A percentile compares a stretch with the other conserved stretches of the same genome.
phyloP scores from a whole-genome alignment of 1,140 invertebrate species.

The Neodiprion virginianus region DNA sequence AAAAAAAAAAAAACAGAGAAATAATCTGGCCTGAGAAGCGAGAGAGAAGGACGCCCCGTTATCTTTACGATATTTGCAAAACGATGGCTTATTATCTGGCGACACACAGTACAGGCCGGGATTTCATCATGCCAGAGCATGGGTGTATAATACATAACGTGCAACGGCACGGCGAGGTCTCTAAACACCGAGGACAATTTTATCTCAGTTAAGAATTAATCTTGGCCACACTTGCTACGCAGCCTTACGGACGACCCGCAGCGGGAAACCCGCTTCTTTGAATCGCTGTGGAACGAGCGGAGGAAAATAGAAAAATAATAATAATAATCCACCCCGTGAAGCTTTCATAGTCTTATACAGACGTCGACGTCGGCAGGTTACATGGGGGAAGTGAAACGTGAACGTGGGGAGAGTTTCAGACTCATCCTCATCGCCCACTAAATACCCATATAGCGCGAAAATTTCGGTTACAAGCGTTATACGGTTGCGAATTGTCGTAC shows the following conservation, averaged over 20 bases:
- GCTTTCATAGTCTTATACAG: too few species aligned
- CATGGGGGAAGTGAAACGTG: too few species aligned
- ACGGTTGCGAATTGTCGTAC: too few species aligned
- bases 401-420: too few species aligned
- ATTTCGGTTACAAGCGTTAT: too few species aligned
- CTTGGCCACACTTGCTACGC: not conserved
- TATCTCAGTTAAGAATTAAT: not conserved
- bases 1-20: too few species aligned
- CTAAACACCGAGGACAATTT: not conserved
- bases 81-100: not conserved
- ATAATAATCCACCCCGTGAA: not conserved
- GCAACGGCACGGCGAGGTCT: too few species aligned
- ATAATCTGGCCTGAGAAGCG: too few species aligned
- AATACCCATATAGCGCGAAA: too few species aligned
- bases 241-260: not conserved
- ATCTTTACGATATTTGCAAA: slow-evolving; percentile 6
- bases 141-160: not conserved
- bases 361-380: too few species aligned
- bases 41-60: not conserved
- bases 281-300: not conserved
- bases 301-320: not conserved
- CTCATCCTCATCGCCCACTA: too few species aligned
- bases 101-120: not conserved
- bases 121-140: not conserved
- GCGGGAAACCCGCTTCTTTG: not conserved